Percentiles rank a stretch among this genome's conserved stretches.
Evolutionary conservation across 2,797 vertebrate genomes (phyloP).

Genomic region (Scolopax bukidnonensis): DNA sequence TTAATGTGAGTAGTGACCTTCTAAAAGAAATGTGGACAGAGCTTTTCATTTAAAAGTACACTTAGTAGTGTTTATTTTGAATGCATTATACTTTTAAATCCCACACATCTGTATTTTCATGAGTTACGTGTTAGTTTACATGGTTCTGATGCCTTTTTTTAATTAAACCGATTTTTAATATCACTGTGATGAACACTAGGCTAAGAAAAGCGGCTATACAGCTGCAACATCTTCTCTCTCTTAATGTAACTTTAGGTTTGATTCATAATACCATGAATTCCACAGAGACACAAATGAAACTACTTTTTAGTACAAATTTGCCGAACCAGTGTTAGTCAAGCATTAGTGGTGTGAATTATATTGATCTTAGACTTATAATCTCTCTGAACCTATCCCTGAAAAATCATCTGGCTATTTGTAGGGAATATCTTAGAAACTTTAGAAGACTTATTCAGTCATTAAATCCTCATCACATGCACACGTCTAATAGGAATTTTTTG

Average conservation of each 20-base stretch:
- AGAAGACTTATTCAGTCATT: constrained; percentile 33
- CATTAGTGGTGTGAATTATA: neutral
- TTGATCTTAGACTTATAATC: constrained; percentile 23
- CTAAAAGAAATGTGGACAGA: neutral
- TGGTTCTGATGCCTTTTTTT: neutral
- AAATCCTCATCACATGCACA: constrained; percentile 14
- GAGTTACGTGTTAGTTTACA: neutral
- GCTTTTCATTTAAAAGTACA: neutral
- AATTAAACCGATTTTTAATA: neutral
- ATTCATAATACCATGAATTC: neutral
- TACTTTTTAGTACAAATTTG: neutral
- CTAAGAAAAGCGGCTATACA: neutral
- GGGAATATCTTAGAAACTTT: constrained; percentile 39
- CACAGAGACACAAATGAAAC: neutral
- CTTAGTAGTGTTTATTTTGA: neutral
- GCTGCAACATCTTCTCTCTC: neutral
- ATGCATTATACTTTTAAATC: neutral
- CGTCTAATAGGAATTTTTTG: constrained; percentile 29
- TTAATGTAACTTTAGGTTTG: neutral
- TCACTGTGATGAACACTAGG: neutral
- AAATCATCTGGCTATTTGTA: constrained; percentile 14
- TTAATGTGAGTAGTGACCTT: neutral
- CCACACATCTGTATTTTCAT: neutral
- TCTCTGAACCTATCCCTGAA: neutral
- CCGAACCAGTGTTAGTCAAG: neutral